Evolutionary conservation across 1,140 invertebrate species (phyloP).

Genomic region (Lasioglossum albipes): DNA sequence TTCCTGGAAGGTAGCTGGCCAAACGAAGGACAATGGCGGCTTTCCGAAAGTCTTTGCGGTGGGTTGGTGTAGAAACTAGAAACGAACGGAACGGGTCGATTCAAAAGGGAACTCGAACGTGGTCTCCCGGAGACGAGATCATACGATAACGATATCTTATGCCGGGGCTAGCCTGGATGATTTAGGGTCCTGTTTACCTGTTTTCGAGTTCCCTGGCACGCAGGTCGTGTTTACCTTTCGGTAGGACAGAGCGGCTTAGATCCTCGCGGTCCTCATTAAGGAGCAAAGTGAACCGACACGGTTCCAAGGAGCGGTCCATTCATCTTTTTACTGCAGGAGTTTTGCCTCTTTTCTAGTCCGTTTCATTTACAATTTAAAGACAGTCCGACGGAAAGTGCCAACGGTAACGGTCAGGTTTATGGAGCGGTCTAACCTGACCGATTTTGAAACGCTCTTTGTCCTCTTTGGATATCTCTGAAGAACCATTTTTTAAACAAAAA

Average conservation of each 20-base stretch:
- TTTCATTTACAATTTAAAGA: constrained; percentile 25
- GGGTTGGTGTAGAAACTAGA: not conserved
- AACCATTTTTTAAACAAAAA: too few relatives aligned
- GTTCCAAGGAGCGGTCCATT: not conserved
- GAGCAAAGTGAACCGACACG: constrained; percentile 32
- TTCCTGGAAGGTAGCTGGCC: not conserved
- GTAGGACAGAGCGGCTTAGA: not conserved
- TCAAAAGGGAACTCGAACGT: constrained; percentile 1
- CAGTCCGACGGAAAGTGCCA: not conserved
- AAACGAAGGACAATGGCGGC: constrained; percentile 10
- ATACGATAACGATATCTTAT: constrained; percentile 36
- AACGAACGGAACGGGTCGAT: not conserved
- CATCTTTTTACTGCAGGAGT: not conserved
- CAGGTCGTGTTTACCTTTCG: constrained; percentile 13
- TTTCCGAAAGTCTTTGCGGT: not conserved
- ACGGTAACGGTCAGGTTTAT: not conserved
- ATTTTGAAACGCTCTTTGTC: too few relatives aligned
- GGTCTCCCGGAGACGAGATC: constrained; percentile 32
- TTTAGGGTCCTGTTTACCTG: constrained; percentile 51
- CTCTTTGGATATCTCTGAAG: too few relatives aligned
- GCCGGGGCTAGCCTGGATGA: constrained; percentile 22
- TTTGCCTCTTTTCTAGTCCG: not conserved
- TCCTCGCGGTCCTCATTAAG: constrained; percentile 38
- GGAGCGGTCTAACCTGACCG: too few relatives aligned
- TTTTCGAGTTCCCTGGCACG: constrained; percentile 8